A percentile compares a stretch with the other conserved stretches of the same genome.
Conservation (phyloP, 1,140 invertebrate species). For the Maconellicoccus hirsutus region DNA sequence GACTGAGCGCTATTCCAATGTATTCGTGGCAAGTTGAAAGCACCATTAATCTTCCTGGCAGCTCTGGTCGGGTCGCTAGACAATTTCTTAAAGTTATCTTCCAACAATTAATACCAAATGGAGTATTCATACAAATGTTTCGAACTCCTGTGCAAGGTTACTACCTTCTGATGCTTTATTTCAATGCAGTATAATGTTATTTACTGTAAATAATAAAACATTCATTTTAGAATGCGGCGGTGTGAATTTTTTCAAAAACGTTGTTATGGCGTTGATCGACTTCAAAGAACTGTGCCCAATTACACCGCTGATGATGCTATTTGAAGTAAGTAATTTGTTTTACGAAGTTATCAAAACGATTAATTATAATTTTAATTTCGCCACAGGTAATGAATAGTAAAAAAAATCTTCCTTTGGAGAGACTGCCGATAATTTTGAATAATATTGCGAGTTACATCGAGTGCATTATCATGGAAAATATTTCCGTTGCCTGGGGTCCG, state of each 20-base stretch:
- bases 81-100: conserved; percentile 94
- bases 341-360: background rate
- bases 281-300: conserved; percentile 94
- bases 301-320: conserved; percentile 77
- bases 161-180: background rate
- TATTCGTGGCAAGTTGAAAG: conserved; percentile 88
- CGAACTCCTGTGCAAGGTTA: conserved; percentile 72
- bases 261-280: conserved; percentile 84
- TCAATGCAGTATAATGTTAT: no score
- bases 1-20: conserved; percentile 53
- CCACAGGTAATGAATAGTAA: conserved; percentile 67
- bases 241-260: conserved; percentile 80
- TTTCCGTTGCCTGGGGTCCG: conserved; percentile 56
- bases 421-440: conserved; percentile 57
- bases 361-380: conserved; percentile 24
- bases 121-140: conserved; percentile 92
- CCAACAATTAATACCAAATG: conserved; percentile 91
- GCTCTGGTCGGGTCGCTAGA: conserved; percentile 82
- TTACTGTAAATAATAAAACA: no score
- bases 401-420: conserved; percentile 70
- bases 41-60: conserved; percentile 73
- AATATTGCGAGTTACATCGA: conserved; percentile 91
- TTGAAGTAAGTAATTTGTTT: conserved; percentile 52
- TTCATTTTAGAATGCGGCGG: conserved; percentile 46
- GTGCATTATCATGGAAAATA: conserved; percentile 73